phyloP scores from a whole-genome alignment of 2,888 invertebrate genomes.

The Noctua pronuba region DNA sequence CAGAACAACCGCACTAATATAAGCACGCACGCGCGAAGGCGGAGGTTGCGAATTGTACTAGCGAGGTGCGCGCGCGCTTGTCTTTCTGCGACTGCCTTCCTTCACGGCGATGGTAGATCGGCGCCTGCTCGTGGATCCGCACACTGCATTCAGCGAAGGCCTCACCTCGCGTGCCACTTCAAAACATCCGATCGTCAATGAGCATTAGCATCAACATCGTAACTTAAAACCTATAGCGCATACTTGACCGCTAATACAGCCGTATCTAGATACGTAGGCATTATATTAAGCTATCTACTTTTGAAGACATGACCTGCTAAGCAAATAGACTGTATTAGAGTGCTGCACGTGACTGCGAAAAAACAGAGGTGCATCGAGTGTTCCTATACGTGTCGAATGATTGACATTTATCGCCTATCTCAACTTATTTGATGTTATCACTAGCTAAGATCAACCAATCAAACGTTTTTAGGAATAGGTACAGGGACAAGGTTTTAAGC shows the following conservation, averaged over 20 bases:
- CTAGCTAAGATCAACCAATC: neutral
- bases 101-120: constrained; percentile 49
- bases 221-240: constrained; percentile 57
- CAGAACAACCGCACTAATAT: constrained; percentile 69
- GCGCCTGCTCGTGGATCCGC: constrained; percentile 71
- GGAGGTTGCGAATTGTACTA: constrained; percentile 66
- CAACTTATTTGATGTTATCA: neutral
- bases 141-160: constrained; percentile 75
- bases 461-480: neutral
- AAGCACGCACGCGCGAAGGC: constrained; percentile 70
- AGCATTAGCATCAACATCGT: constrained; percentile 69
- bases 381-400: neutral
- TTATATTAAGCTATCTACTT: constrained; percentile 9
- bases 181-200: constrained; percentile 77
- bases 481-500: no score
- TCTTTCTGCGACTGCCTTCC: constrained; percentile 81
- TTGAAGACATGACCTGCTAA: constrained; percentile 24
- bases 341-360: neutral
- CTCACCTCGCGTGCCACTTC: constrained; percentile 81
- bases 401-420: constrained; percentile 2
- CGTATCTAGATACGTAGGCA: constrained; percentile 11
- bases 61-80: constrained; percentile 84
- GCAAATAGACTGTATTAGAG: constrained; percentile 13
- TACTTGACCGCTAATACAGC: constrained; percentile 14
- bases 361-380: neutral